Conservation (phyloP, 2,888 invertebrate genomes). For the Troilus luridus region DNA sequence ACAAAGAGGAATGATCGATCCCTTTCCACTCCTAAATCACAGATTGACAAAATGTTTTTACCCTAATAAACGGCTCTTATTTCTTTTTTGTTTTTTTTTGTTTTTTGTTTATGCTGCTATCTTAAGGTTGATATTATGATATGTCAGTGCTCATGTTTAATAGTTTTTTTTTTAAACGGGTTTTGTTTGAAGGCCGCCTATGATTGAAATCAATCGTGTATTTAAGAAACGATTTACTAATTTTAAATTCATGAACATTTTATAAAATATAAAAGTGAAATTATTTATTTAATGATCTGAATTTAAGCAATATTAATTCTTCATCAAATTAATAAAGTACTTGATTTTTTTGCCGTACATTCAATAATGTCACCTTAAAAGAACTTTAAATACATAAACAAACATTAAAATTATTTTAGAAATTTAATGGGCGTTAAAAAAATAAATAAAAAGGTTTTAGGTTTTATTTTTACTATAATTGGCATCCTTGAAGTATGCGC, state of each 20-base stretch:
- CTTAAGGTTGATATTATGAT: neutral
- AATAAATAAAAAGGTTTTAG: no score
- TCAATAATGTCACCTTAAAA: no score
- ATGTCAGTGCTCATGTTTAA: neutral
- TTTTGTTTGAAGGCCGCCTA: neutral
- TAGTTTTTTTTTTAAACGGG: neutral
- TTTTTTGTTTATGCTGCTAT: neutral
- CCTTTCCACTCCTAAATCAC: slow-evolving; percentile 29
- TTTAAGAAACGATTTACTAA: neutral
- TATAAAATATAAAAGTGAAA: no score
- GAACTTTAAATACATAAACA: no score
- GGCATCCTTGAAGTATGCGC: no score
- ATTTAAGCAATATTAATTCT: no score
- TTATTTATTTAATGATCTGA: no score
- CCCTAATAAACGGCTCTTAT: slow-evolving; percentile 42
- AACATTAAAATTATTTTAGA: no score
- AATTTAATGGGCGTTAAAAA: no score
- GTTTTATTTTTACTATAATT: no score
- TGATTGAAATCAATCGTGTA: neutral
- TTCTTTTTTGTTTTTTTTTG: neutral
- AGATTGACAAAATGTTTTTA: slow-evolving; percentile 46
- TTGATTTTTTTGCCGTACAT: no score
- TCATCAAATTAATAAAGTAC: no score
- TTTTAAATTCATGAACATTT: neutral
- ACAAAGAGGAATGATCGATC: neutral